Evolutionary conservation across 2,113 vertebrate genomes (phyloP), one percentile per base, ranked within the genome.

Genomic region (Talpa occidentalis): DNA sequence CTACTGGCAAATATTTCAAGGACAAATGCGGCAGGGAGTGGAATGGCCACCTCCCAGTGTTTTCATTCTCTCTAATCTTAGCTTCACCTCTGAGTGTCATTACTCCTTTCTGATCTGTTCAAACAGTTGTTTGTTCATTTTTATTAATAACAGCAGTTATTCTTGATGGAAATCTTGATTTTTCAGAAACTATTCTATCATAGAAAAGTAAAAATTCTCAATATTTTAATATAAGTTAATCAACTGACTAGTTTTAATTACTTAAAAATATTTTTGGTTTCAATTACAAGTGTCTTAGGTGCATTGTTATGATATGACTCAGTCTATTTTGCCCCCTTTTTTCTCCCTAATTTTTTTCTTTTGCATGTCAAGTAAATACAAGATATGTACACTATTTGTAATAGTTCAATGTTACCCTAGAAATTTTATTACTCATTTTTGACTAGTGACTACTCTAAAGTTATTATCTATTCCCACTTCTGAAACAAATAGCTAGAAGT

Each of bases 381-480:
- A 66, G 15, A 54, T 62, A 35, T 37, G n/a, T 17, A 59, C 5
- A 42, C 14, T 37, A 72, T 37, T 70, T 49, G 21, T 62, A 91
- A 44, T 77, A 87, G 56, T 95, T 91, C 59, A 64, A 28, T 60
- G 12, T 0, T 73, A 88, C 17, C 6, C 56, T 30, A 83, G 54
- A 72, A 73, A 49, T 73, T 66, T 81, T 90, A 66, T 6, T n/a
- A 79, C 66, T 70, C 47, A 32, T 88, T 66, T 91, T 72, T 88
- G 21, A 64, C 40, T 72, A 56, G 54, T 21, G 40, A 66, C 21
- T 32, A 40, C 40, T 64, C 59, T 72, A 49, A 56, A 73, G 28
- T 52, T 86, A 49, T n/a, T 77, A 52, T 76, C 37, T 79, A 79
- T 5, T 74, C 15, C 1, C 6, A 76, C n/a, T 66, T 73, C 22